phyloP scores from a whole-genome alignment of 1,140 invertebrate species.

The Zelostemma sp. region DNA sequence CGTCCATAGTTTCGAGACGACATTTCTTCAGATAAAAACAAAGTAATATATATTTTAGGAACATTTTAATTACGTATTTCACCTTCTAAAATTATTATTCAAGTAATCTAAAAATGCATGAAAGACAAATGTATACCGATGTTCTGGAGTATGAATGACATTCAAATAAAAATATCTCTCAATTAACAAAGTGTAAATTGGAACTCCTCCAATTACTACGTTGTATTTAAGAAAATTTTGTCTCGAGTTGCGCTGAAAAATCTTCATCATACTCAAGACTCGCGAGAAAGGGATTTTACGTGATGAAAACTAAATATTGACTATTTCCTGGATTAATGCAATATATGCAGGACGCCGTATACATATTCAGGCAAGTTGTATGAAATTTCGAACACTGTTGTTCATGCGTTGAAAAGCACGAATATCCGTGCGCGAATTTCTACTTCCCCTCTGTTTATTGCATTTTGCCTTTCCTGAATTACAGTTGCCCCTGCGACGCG shows the following conservation, averaged over 20 bases:
- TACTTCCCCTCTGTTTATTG: constrained; percentile 32
- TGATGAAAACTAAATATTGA: constrained; percentile 26
- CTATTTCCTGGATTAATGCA: constrained; percentile 7
- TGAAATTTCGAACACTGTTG: constrained; percentile 33
- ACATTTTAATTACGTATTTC: no score
- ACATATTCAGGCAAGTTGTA: constrained; percentile 13
- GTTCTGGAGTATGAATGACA: no score
- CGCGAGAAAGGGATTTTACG: constrained; percentile 5
- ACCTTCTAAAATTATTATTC: no score
- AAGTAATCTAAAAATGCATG: no score
- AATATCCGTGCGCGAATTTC: constrained; percentile 33
- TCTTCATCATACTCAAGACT: neutral
- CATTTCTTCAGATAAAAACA: no score
- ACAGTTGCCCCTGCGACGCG: constrained; percentile 36
- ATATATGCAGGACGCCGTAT: constrained; percentile 20
- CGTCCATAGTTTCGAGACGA: no score
- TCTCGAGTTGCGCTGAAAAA: neutral
- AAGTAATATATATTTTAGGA: no score
- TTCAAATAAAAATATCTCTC: no score
- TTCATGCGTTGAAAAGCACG: constrained; percentile 21
- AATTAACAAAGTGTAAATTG: no score
- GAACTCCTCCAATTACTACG: no score
- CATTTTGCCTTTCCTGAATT: constrained; percentile 27
- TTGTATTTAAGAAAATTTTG: neutral
- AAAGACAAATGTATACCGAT: no score